These are phyloP conservation scores for Scaptomyza graminum DNA, from an alignment of 1,140 invertebrate genomes.

Conservation along the genomic window DNA sequence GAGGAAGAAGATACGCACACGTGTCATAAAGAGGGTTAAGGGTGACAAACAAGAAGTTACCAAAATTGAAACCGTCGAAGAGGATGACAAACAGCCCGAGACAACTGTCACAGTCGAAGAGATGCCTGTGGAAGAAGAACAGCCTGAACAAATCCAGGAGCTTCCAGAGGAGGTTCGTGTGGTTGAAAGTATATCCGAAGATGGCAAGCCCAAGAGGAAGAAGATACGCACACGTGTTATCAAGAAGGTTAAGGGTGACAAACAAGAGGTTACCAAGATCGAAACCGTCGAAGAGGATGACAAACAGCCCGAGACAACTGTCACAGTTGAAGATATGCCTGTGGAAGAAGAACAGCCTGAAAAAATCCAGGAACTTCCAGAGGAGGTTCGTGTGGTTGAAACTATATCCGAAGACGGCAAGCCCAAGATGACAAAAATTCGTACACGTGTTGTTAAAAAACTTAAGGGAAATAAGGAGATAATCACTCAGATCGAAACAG, in stretches of 20 bases:
- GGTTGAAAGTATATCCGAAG: conserved; percentile 47
- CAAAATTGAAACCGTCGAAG: conserved; percentile 75
- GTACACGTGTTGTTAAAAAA: conserved; percentile 80
- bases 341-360: conserved; percentile 37
- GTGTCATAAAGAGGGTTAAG: conserved; percentile 73
- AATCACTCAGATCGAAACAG: conserved; percentile 83
- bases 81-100: conserved; percentile 74
- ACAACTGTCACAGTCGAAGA: conserved; percentile 61
- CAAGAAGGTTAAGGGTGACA: conserved; percentile 65
- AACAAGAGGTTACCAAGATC: conserved; percentile 82
- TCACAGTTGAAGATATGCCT: conserved; percentile 48
- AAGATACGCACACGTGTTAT: conserved; percentile 56
- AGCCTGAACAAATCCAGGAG: conserved; percentile 40
- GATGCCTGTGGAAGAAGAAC: conserved; percentile 36
- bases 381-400: conserved; percentile 53
- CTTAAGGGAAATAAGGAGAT: conserved; percentile 81
- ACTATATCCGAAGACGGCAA: conserved; percentile 45
- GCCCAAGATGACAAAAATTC: conserved; percentile 60
- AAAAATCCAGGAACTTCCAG: conserved; percentile 56
- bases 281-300: conserved; percentile 73
- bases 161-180: conserved; percentile 61
- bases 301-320: conserved; percentile 50
- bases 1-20: conserved; percentile 81
- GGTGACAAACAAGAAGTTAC: conserved; percentile 74
- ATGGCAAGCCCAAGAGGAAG: conserved; percentile 66